Evolutionary conservation across 2,888 invertebrate species (phyloP), one percentile per base, ranked within the genome.

Genomic region (Helicoverpa assulta): DNA sequence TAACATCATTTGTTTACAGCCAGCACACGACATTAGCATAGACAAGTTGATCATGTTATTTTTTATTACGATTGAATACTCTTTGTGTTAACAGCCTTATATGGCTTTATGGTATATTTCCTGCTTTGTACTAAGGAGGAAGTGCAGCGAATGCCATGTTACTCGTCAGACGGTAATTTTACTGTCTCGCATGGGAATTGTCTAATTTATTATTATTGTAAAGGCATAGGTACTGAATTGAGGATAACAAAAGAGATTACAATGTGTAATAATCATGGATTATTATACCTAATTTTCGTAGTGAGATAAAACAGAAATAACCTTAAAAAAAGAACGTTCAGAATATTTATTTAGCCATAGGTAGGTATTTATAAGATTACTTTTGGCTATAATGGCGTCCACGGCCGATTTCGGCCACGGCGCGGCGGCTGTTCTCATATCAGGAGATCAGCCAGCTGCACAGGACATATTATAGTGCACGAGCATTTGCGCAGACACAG

Each of bases 121-220:
- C 83, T 80, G 33, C 56, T 81, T 21, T 62, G 72, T 26, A 40
- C 56, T 8, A 43, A 56, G 43, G 40, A 78, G 81, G 81, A 81
- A 82, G 73, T 78, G 81, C 75, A 78, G 50, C 52, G 70, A 80
- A 80, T 81, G 59, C 62, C 56, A 57, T 33, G 53, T 47, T 52
- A 61, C 54, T 67, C 53, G 65, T 75, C 75, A 71, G 56, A 63
- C 79, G 70, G 58, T 59, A 65, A 70, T 78, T 57, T 73, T 75
- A 65, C 73, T 63, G 69, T 60, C 61, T 43, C 18, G 83, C 75
- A 82, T 82, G 55, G 81, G 67, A 82, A 83, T 80, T 57, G 78
- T 57, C 73, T 73, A 70, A 80, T 83, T 82, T 75, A 66, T 26
- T 69, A 33, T 56, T 67, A 72, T 37, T 57, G 57, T 52, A 33